Evolutionary conservation across 2,888 invertebrate genomes (phyloP), one percentile per base, ranked within the genome.

Genomic region (Mesorhabditis spiculigera): DNA sequence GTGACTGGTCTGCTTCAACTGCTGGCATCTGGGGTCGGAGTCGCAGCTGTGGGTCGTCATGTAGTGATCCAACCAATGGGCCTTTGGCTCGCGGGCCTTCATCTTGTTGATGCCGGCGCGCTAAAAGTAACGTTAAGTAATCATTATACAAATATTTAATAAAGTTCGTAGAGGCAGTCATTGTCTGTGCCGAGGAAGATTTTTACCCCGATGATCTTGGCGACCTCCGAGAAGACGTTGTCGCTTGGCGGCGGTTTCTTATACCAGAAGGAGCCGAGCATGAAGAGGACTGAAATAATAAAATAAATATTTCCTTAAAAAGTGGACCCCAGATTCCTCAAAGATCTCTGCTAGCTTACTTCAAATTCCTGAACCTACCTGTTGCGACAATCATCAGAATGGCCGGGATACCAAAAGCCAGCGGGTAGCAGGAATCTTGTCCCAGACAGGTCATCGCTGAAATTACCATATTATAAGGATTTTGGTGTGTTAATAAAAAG

Each of bases 331-430:
- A 5, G 50, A 67, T n/a, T 28, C 5, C 6, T 6, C 41, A 28
- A 61, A 42, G 6, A 63, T 16, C 58, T 2, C 58, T 50, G 58
- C 8, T n/a, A n/a, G n/a, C n/a, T n/a, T n/a, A n/a, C n/a, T n/a
- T n/a, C n/a, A n/a, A n/a, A n/a, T n/a, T n/a, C n/a, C n/a, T n/a
- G n/a, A n/a, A n/a, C 68, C 69, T 10, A 74, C 76, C 58, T 72
- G 94, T 90, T 1, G 95, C 92, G 5, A 91, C 73, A 43, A 93
- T 86, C 94, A 95, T 95, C 0, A 95, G 89, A 65, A 91, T 81
- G 0, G 93, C 93, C 0, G 95, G 95, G 4, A 95, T 91, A 0
- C 93, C 93, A 86, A 95, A 96, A 0, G 95, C 94, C 75, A 92
- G 86, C 0, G 92, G 92, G 87, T 90, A 95, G 85, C 93, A 95